Percentiles rank a stretch among this genome's conserved stretches.
phyloP scores from a whole-genome alignment of 2,797 vertebrate species.

The Podarcis lilfordi region DNA sequence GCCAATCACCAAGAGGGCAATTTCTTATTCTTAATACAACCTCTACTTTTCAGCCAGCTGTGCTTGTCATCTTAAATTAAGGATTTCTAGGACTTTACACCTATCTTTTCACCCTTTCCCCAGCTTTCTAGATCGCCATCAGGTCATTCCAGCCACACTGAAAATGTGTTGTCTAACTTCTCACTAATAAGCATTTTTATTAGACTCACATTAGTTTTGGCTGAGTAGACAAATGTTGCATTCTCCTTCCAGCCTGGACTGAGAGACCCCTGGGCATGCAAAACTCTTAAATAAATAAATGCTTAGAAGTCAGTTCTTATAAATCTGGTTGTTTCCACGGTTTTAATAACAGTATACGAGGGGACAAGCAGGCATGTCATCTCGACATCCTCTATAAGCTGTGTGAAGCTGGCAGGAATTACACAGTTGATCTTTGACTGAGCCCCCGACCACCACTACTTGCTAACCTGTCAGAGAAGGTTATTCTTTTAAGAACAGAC shows the following conservation, averaged over 20 bases:
- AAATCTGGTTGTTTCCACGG: neutral
- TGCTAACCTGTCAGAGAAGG: neutral
- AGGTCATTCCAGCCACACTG: constrained; percentile 37
- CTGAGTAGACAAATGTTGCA: constrained; percentile 17
- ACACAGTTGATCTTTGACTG: constrained; percentile 27
- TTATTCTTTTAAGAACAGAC: neutral
- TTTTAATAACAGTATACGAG: neutral
- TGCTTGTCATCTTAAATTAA: neutral
- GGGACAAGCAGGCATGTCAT: fast-evolving
- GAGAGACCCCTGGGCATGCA: neutral
- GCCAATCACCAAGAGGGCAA: neutral
- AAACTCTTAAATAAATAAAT: constrained; percentile 15
- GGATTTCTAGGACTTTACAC: neutral
- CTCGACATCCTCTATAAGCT: neutral
- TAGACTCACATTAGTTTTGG: neutral
- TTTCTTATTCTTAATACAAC: neutral
- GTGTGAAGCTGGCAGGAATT: constrained; percentile 11
- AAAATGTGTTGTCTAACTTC: constrained; percentile 36
- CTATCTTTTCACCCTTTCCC: neutral
- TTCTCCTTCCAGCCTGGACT: fast-evolving
- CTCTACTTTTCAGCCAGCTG: neutral
- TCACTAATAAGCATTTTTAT: too few species aligned
- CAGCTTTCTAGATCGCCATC: neutral
- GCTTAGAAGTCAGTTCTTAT: neutral
- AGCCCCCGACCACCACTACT: neutral